Evolutionary conservation across 2,888 invertebrate species (phyloP).

Genomic region (Diplazon laetatorius): DNA sequence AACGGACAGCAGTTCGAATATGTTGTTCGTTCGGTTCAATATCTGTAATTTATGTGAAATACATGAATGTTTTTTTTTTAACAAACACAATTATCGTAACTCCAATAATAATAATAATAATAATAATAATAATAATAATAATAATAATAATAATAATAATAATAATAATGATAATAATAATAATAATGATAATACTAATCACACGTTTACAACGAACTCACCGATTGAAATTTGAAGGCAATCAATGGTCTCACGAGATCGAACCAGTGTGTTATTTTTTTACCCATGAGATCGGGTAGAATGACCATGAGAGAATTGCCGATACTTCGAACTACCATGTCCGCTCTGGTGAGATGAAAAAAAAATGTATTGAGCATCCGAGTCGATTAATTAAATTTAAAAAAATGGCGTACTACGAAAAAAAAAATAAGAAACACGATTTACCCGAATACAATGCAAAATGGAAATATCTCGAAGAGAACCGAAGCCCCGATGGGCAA

Average conservation of each 20-base stretch:
- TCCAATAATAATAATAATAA: too few relatives aligned
- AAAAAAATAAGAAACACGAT: slow-evolving; percentile 75
- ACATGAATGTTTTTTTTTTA: too few relatives aligned
- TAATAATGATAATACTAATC: not conserved
- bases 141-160: too few relatives aligned
- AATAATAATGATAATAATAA: too few relatives aligned
- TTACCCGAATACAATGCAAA: slow-evolving; percentile 97
- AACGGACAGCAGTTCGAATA: slow-evolving; percentile 96
- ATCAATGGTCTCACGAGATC: slow-evolving; percentile 95
- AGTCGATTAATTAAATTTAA: not conserved
- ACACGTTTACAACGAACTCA: slow-evolving; percentile 77
- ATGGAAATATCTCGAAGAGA: slow-evolving; percentile 98
- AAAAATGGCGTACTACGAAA: not conserved
- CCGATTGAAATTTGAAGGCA: slow-evolving; percentile 96
- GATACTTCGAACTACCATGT: slow-evolving; percentile 94
- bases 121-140: too few relatives aligned
- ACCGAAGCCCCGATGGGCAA: slow-evolving; percentile 94
- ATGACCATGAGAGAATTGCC: slow-evolving; percentile 96
- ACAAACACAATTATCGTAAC: too few relatives aligned
- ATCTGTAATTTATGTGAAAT: slow-evolving; percentile 86
- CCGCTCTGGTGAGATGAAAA: slow-evolving; percentile 89
- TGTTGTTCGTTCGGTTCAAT: slow-evolving; percentile 96
- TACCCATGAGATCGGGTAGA: slow-evolving; percentile 93
- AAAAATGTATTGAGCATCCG: too few relatives aligned
- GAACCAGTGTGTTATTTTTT: slow-evolving; percentile 96